phyloP scores from a whole-genome alignment of 2,113 vertebrate species.

The Dermatemys mawii region DNA sequence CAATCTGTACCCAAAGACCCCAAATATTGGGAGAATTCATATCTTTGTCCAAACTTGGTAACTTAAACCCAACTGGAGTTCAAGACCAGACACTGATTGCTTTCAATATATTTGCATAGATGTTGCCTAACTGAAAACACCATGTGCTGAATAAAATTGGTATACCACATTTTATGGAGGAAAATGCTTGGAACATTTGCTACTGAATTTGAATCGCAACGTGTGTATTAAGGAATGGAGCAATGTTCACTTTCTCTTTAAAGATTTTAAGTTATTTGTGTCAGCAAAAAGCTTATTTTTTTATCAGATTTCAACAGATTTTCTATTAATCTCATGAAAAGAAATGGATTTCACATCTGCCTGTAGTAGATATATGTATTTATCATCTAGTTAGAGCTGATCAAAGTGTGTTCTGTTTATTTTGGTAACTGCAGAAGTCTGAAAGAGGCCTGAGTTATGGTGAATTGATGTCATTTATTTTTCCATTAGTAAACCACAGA shows the following conservation, averaged over 20 bases:
- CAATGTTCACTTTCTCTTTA: conserved; percentile 10
- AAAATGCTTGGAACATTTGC: not conserved
- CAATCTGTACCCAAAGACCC: not conserved
- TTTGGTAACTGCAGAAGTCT: conserved; percentile 35
- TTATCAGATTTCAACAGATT: conserved; percentile 14
- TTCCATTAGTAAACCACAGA: conserved; percentile 44
- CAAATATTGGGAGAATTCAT: not conserved
- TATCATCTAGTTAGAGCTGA: conserved; percentile 65
- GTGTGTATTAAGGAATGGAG: not conserved
- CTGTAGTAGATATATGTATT: conserved; percentile 30
- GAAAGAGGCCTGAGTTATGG: conserved; percentile 52
- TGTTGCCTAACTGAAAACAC: not conserved
- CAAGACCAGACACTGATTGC: not conserved
- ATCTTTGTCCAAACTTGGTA: not conserved
- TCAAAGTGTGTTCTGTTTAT: conserved; percentile 63
- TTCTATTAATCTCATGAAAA: conserved; percentile 44
- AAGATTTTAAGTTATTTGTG: conserved; percentile 4
- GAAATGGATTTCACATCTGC: conserved; percentile 53
- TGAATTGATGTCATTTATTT: conserved; percentile 39
- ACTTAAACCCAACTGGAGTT: not conserved
- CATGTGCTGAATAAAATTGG: not conserved
- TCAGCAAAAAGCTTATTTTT: conserved; percentile 35
- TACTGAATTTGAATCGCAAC: not conserved
- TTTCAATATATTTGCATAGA: not conserved
- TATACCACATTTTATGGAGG: not conserved